Base-by-base conservation (phyloP, 2,113 vertebrate genomes). In the Salvelinus fontinalis region DNA sequence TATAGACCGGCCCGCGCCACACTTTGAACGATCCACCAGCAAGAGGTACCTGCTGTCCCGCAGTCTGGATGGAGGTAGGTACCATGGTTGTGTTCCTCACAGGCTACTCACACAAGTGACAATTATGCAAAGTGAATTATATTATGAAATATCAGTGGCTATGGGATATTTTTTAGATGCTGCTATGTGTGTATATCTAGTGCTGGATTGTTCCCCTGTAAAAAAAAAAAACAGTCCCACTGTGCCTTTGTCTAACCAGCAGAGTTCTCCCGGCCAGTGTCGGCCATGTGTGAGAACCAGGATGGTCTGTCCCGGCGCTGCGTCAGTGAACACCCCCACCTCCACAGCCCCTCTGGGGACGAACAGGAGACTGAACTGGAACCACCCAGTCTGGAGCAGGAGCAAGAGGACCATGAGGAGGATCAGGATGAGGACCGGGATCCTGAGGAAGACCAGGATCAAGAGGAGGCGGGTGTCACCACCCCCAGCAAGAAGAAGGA, bases 1-100 rank as follows among this genome's bases (percentile, higher is more conserved):
- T 34, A 99, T 99, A 0, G 97, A 98, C 87, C 85, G 97, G 0
- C 98, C 98, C 0, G 98, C 97, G 1, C 98, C 97, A 20, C 96
- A 96, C 89, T 97, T 99, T 8, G 96, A 97, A 73, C 95, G 97
- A n/a, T 98, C 97, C 59, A 95, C 96, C 82, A 99, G 97, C 95
- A 99, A 97, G 86, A 94, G 97, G 87, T 96, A 97, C 89, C 96
- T 98, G 83, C 95, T 99, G 89, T 99, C 97, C 77, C 94, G 97
- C 86, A 99, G 98, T 92, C 92, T 97, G 83, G 98, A 99, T 0
- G 97, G 97, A 96, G 98, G 98, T 99, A 74, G 84, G 90, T 18
- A 16, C 51, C 51, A 54, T 16, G 51, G 51, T 54, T 54, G 51
- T 54, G 51, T 18, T 54, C 14, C 51, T 54, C 51, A 54, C 18